phyloP scores from a whole-genome alignment of 2,113 vertebrate genomes.

The Oncorhynchus tshawytscha region DNA sequence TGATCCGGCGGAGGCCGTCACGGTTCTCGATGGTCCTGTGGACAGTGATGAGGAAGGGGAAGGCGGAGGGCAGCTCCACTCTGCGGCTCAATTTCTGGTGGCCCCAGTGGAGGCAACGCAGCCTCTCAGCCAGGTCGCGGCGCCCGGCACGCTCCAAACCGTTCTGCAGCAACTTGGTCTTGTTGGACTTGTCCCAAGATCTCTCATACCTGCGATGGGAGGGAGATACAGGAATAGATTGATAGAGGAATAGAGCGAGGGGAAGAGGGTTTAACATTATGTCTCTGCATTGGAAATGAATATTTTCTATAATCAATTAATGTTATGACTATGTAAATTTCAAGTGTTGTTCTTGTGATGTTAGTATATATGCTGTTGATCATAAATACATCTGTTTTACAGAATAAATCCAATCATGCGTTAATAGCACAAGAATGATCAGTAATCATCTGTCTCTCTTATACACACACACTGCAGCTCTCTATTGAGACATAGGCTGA shows the following conservation, averaged over 20 bases:
- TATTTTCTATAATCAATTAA: neutral
- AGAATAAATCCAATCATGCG: neutral
- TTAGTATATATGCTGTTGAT: neutral
- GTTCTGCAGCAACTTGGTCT: slow-evolving; percentile 73
- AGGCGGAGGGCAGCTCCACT: slow-evolving; percentile 75
- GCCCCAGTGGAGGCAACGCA: slow-evolving; percentile 72
- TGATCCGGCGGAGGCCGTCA: slow-evolving; percentile 71
- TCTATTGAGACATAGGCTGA: neutral
- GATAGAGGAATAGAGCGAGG: neutral
- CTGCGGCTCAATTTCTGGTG: slow-evolving; percentile 73
- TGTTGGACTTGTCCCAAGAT: slow-evolving; percentile 67
- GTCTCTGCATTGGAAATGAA: neutral
- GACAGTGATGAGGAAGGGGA: slow-evolving; percentile 75
- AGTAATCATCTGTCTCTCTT: neutral
- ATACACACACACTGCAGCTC: neutral
- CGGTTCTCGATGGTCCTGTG: slow-evolving; percentile 75
- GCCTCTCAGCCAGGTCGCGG: slow-evolving; percentile 68
- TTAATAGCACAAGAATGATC: neutral
- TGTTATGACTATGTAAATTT: neutral
- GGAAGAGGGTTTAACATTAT: too few relatives aligned
- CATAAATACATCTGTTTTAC: neutral
- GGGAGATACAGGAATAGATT: neutral
- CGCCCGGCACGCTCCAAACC: slow-evolving; percentile 68
- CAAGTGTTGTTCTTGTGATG: too few relatives aligned
- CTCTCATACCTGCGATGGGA: slow-evolving; percentile 58